Percentiles rank a stretch among this genome's conserved stretches.
phyloP scores from a whole-genome alignment of 2,888 invertebrate species.

The Brachypalpus laphriformis region DNA sequence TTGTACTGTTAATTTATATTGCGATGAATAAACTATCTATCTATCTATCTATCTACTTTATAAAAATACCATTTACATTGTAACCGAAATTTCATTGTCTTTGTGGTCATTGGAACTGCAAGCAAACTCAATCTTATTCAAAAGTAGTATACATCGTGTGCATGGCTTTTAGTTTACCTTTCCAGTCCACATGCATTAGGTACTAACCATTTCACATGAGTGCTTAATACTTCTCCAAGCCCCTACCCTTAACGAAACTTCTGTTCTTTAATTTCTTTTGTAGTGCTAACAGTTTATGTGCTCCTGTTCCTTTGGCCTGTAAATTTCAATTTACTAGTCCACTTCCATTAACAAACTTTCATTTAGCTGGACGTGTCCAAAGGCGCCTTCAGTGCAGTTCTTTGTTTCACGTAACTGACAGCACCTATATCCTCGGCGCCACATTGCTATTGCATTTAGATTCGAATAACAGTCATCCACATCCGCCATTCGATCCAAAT shows the following conservation, averaged over 20 bases:
- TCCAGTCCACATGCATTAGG: too few species aligned
- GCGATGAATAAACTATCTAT: too few species aligned
- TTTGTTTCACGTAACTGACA: conserved; percentile 52
- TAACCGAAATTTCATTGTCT: too few species aligned
- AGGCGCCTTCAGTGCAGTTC: conserved; percentile 39
- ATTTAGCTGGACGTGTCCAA: conserved; percentile 61
- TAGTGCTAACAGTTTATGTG: not conserved
- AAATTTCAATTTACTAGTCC: conserved; percentile 69
- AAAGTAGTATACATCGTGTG: too few species aligned
- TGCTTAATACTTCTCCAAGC: not conserved
- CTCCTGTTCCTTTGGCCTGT: conserved; percentile 13
- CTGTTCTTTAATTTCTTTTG: not conserved
- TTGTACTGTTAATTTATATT: too few species aligned
- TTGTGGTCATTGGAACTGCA: too few species aligned
- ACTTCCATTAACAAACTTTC: conserved; percentile 65
- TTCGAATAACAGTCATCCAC: conserved; percentile 42
- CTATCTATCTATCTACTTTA: too few species aligned
- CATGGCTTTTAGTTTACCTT: too few species aligned
- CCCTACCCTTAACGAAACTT: not conserved
- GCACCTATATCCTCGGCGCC: conserved; percentile 35
- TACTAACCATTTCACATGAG: too few species aligned
- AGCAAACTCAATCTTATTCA: too few species aligned
- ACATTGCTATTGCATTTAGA: conserved; percentile 57
- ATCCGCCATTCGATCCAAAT: conserved; percentile 53
- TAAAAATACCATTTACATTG: too few species aligned